phyloP scores from a whole-genome alignment of 1,140 invertebrate species.

The Sogatella furcifera region DNA sequence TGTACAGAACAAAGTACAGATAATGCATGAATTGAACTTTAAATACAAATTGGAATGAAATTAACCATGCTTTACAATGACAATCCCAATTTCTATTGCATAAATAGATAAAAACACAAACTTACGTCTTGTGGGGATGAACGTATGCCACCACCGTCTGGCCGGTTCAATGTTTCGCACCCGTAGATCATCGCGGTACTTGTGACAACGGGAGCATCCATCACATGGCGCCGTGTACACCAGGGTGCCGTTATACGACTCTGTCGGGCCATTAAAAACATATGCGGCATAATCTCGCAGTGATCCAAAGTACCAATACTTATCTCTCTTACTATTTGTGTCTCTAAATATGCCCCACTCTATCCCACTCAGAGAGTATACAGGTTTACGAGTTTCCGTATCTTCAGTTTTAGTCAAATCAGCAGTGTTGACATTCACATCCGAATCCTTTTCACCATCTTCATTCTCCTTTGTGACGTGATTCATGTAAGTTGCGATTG shows the following conservation, averaged over 20 bases:
- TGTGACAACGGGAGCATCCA: constrained; percentile 70
- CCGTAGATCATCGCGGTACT: constrained; percentile 25
- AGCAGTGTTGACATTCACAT: too few species aligned
- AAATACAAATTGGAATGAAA: too few species aligned
- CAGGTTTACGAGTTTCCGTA: constrained; percentile 42
- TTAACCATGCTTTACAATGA: too few species aligned
- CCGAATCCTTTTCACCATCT: too few species aligned
- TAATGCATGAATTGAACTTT: too few species aligned
- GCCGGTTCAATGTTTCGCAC: constrained; percentile 14
- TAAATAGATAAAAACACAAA: too few species aligned
- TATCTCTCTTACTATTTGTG: constrained; percentile 55
- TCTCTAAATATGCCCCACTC: constrained; percentile 79
- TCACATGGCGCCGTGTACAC: constrained; percentile 65
- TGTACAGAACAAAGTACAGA: too few species aligned
- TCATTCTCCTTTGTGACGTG: neutral
- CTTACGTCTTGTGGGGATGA: constrained; percentile 30
- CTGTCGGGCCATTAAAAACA: constrained; percentile 44
- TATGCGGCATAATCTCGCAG: constrained; percentile 60
- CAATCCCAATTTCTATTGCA: too few species aligned
- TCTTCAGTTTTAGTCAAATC: too few species aligned
- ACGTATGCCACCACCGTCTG: constrained; percentile 40
- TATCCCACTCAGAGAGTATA: constrained; percentile 66
- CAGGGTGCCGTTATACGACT: constrained; percentile 52
- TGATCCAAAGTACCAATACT: constrained; percentile 79
- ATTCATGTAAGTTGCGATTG: neutral